A percentile compares a stretch with the other conserved stretches of the same genome.
phyloP scores from a whole-genome alignment of 2,888 invertebrate species.

The Synergus japonicus region DNA sequence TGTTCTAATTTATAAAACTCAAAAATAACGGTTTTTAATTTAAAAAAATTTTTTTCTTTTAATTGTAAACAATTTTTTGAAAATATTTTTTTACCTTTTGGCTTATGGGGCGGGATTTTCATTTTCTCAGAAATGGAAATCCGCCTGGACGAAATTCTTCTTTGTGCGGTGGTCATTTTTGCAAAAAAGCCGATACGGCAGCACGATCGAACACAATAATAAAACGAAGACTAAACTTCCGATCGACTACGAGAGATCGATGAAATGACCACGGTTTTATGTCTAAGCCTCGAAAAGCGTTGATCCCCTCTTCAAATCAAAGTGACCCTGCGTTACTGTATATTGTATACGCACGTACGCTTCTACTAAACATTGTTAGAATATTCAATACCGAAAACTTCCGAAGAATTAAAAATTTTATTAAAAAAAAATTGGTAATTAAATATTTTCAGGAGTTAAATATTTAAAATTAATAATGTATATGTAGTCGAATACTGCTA shows the following conservation, averaged over 20 bases:
- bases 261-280: conserved; percentile 30
- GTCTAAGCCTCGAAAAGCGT: conserved; percentile 31
- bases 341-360: not conserved
- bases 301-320: conserved; percentile 27
- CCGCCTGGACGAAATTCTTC: conserved; percentile 60
- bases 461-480: no score
- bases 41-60: no score
- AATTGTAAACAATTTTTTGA: not conserved
- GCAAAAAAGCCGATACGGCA: not conserved
- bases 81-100: conserved; percentile 64
- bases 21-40: no score
- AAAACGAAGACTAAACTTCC: not conserved
- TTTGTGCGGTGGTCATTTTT: conserved; percentile 58
- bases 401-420: not conserved
- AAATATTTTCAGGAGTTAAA: no score
- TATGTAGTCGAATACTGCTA: no score
- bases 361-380: not conserved
- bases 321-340: not conserved
- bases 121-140: conserved; percentile 71
- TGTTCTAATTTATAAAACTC: no score
- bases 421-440: not conserved
- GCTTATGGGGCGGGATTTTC: conserved; percentile 65
- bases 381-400: not conserved
- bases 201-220: not conserved
- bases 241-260: conserved; percentile 8